phyloP scores from a whole-genome alignment of 64 coral and sea anemone genomes.

The Stylophora pistillata region DNA sequence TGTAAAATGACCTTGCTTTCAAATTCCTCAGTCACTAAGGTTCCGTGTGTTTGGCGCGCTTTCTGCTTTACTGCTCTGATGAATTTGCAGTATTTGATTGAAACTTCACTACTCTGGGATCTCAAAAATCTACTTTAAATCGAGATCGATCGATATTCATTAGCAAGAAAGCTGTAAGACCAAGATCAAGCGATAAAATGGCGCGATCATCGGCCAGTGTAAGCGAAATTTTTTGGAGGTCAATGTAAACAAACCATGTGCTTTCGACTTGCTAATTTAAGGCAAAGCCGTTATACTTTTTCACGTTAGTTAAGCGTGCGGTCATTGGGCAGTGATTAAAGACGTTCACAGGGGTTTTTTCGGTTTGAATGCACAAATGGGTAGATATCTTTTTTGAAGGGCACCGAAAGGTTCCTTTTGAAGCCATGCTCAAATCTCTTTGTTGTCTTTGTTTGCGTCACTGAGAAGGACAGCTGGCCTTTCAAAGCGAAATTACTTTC shows the following conservation, averaged over 20 bases:
- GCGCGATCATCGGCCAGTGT: not conserved
- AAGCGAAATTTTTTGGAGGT: slow-evolving; percentile 8
- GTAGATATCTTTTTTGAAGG: not conserved
- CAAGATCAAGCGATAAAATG: slow-evolving; percentile 13
- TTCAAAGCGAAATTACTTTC: slow-evolving; percentile 20
- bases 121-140: not conserved
- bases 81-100: slow-evolving; percentile 1
- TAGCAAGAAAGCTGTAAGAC: not conserved
- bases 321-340: not conserved
- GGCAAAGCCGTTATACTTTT: not conserved
- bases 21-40: slow-evolving; percentile 56
- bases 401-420: not conserved
- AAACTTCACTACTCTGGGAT: not conserved
- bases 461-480: slow-evolving; percentile 29
- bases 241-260: slow-evolving; percentile 69
- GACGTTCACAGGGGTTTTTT: not conserved
- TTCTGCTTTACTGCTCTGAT: slow-evolving; percentile 13
- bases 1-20: slow-evolving; percentile 18
- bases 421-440: slow-evolving; percentile 15
- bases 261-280: not conserved
- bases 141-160: not conserved
- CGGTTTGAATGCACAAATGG: not conserved
- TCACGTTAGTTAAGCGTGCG: not conserved
- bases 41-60: slow-evolving; percentile 26
- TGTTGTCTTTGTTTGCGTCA: slow-evolving; percentile 44